Percentiles rank a stretch among this genome's conserved stretches.
Conservation (phyloP, 1,140 invertebrate genomes). For the Trichomalopsis sarcophagae region DNA sequence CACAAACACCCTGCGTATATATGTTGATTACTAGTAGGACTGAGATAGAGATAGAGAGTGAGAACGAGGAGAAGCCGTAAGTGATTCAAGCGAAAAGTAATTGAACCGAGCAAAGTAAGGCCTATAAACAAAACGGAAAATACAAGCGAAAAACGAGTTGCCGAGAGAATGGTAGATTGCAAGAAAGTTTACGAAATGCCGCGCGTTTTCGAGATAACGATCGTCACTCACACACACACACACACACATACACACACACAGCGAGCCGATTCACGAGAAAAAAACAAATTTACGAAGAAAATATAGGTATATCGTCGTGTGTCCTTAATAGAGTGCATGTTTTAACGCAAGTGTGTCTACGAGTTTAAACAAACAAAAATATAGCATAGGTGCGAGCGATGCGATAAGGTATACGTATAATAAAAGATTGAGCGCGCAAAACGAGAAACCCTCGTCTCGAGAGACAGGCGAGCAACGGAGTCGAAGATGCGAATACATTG, state of each 20-base stretch:
- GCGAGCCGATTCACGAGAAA: not conserved
- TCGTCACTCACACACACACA: not conserved
- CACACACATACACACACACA: not conserved
- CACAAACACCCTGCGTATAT: not conserved
- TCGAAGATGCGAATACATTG: not conserved
- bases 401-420: conserved; percentile 44
- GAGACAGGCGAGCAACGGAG: not conserved
- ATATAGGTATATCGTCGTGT: conserved; percentile 47
- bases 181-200: conserved; percentile 44
- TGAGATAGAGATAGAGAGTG: not conserved
- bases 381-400: conserved; percentile 41
- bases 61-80: not conserved
- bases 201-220: conserved; percentile 27
- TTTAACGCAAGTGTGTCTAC: conserved; percentile 49
- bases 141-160: conserved; percentile 55
- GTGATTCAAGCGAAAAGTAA: conserved; percentile 6
- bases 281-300: conserved; percentile 33
- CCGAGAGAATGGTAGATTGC: conserved; percentile 10
- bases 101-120: conserved; percentile 40
- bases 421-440: conserved; percentile 44
- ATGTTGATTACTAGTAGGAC: not conserved
- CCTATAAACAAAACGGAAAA: conserved; percentile 58
- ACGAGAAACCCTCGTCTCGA: conserved; percentile 1
- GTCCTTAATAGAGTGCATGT: conserved; percentile 51
- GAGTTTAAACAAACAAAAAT: conserved; percentile 38